These are phyloP conservation scores for Molanna angustata DNA, from an alignment of 2,888 invertebrate genomes.

Conservation along the genomic window DNA sequence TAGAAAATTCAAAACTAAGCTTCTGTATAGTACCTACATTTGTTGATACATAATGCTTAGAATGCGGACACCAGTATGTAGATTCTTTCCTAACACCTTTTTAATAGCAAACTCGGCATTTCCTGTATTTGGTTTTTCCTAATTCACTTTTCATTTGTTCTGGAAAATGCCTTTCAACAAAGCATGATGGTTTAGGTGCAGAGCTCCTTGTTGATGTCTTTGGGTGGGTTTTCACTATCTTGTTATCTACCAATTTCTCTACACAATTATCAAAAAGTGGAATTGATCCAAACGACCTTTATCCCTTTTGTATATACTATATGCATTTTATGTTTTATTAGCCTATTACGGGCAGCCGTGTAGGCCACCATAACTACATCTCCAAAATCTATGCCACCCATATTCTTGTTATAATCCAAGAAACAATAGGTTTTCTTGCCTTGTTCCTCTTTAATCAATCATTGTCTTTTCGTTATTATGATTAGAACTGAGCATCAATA, in stretches of 20 bases:
- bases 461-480: constrained; percentile 33
- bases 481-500: constrained; percentile 33
- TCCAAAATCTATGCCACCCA: constrained; percentile 30
- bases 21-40: constrained; percentile 32
- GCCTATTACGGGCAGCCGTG: constrained; percentile 32
- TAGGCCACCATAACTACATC: constrained; percentile 31
- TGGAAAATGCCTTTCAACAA: constrained; percentile 33
- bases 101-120: constrained; percentile 34
- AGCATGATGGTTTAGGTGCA: constrained; percentile 34
- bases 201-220: constrained; percentile 33
- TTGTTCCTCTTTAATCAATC: constrained; percentile 32
- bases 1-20: constrained; percentile 31
- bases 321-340: constrained; percentile 32
- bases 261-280: constrained; percentile 33
- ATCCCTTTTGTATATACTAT: constrained; percentile 30
- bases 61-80: constrained; percentile 25
- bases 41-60: constrained; percentile 30
- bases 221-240: constrained; percentile 31
- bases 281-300: constrained; percentile 29
- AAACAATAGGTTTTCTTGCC: constrained; percentile 31
- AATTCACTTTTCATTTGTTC: constrained; percentile 33
- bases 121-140: constrained; percentile 33
- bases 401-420: constrained; percentile 25
- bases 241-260: constrained; percentile 33
- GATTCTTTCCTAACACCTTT: constrained; percentile 25